These are phyloP conservation scores for Cylas formicarius DNA, from an alignment of 1,140 invertebrate species.

Conservation along the genomic window DNA sequence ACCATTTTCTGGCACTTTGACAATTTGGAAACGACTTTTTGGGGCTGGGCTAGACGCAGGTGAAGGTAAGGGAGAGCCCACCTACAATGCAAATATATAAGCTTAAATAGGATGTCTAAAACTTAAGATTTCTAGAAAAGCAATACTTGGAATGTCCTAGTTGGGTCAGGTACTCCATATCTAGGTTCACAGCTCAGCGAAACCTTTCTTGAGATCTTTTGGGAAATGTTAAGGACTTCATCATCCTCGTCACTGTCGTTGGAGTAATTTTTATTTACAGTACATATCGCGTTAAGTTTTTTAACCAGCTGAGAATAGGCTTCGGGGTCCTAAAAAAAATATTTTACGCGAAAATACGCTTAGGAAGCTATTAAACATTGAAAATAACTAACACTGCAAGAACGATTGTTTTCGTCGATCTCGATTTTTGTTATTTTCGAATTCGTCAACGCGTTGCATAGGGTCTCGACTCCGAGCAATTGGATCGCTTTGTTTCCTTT, in stretches of 20 bases:
- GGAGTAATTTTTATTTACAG: conserved; percentile 31
- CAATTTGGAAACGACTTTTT: conserved; percentile 27
- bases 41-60: conserved; percentile 20
- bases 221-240: conserved; percentile 28
- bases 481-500: conserved; percentile 39
- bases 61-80: conserved; percentile 24
- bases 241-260: conserved; percentile 24
- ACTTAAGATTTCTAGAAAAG: neutral
- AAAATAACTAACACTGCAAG: conserved; percentile 33
- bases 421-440: conserved; percentile 35
- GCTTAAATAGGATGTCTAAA: neutral
- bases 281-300: conserved; percentile 35
- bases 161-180: conserved; percentile 21
- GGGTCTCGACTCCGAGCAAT: conserved; percentile 28
- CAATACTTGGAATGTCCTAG: conserved; percentile 19
- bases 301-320: conserved; percentile 31
- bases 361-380: conserved; percentile 1
- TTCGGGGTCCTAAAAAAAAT: conserved; percentile 30
- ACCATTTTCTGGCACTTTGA: conserved; percentile 18
- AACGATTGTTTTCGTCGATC: conserved; percentile 35
- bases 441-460: conserved; percentile 33
- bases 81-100: conserved; percentile 16
- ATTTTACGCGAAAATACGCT: neutral
- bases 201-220: conserved; percentile 31
- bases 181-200: conserved; percentile 35